Conservation (phyloP, 2,888 invertebrate genomes). For the Leptopterna dolabrata region DNA sequence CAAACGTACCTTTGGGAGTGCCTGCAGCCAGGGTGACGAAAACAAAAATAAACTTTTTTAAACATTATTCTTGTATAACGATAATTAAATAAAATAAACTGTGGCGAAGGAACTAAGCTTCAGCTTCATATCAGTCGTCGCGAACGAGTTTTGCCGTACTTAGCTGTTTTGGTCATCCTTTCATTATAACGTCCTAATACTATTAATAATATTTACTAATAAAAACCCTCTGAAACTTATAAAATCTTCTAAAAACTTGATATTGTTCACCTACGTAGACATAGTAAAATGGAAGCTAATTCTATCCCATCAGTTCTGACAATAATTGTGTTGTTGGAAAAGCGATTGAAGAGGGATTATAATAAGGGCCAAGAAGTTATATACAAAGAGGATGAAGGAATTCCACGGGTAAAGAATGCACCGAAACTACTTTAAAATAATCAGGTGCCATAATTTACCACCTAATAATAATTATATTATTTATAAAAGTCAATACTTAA, state of each 20-base stretch:
- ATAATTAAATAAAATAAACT: background rate
- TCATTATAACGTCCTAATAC: background rate
- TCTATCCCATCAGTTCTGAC: background rate
- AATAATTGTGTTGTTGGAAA: background rate
- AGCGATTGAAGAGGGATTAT: background rate
- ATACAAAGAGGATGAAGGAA: background rate
- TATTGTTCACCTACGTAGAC: background rate
- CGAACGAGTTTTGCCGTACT: background rate
- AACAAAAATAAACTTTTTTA: conserved; percentile 55
- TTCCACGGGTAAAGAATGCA: background rate
- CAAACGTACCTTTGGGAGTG: conserved; percentile 62
- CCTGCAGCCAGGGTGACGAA: conserved; percentile 60
- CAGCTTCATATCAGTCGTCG: background rate
- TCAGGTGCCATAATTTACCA: background rate
- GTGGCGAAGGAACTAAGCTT: background rate
- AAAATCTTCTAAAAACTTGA: background rate
- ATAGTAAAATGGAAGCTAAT: background rate
- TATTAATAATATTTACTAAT: background rate
- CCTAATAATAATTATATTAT: background rate
- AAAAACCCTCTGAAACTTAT: background rate
- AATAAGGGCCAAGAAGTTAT: background rate
- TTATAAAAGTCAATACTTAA: background rate
- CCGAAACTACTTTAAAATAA: background rate
- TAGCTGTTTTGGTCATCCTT: background rate
- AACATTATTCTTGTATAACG: background rate